Base-by-base conservation (phyloP, 1,140 invertebrate species). In the Aphis gossypii region DNA sequence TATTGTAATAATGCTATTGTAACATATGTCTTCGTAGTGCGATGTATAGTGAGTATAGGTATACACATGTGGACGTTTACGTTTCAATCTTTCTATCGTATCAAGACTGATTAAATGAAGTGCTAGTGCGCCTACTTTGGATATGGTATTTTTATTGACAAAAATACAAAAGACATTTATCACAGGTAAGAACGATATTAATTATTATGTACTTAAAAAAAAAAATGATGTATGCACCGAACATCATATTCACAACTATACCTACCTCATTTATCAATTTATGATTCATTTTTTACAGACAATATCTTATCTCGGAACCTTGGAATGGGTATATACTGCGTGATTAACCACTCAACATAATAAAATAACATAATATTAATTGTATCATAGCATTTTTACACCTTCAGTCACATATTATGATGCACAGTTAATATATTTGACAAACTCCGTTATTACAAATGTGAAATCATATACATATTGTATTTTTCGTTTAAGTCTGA, bases 341-440 rank as follows among this genome's bases (percentile, higher is more conserved):
- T 68, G 60, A 76, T 76, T 76, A 76, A 76, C 60, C 60, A 76
- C 60, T 76, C 60, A 68, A 68, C 60, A 68, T 68, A 68, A 68
- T 68, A 68, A 68, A n/a, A n/a, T 14, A n/a, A 68, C 60, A 68
- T n/a, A 76, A 76, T 35, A 76, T 76, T 76, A 41, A 41, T 41
- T 76, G 60, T 76, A 76, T n/a, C 60, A 76, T 76, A n/a, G 60
- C 30, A 76, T 76, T 14, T 76, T 76, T 14, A n/a, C 14, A 21
- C 14, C 30, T 76, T 76, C 60, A 76, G 60, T 76, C 60, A 76
- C 30, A 76, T 76, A 76, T 76, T n/a, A 76, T n/a, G n/a, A 76
- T 76, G 60, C 14, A n/a, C 30, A 76, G 18, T 76, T 76, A 76
- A 76, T 76, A 76, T 76, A 3, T 76, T 76, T 3, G n/a, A 76